Base-by-base conservation (phyloP, 2,888 invertebrate species). In the Apotomis turbidana region DNA sequence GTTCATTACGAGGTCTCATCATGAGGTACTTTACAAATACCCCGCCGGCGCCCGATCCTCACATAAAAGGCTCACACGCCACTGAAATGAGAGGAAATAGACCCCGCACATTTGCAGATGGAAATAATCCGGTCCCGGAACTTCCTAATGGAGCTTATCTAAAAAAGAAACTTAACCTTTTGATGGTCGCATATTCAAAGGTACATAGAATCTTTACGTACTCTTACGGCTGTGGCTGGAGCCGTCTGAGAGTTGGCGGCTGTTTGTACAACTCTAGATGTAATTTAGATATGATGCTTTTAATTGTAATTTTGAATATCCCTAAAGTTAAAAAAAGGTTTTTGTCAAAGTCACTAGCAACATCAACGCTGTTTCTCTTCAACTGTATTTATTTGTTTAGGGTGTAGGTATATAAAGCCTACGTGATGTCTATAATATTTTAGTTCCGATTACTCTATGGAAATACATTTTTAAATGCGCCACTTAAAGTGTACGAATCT, bases 91-190 rank as follows among this genome's bases (percentile, higher is more conserved):
- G 1, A 27, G 5, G 46, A 62, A 69, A 12, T 27, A 63, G 52
- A 12, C 27, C 69, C 49, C 12, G 8, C 52, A 55, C 60, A 61
- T 68, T 49, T 62, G 61, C 13, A 57, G 49, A 38, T 15, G 54
- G 54, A 12, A 46, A 36, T 38, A 44, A 9, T n/a, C 44, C 51
- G 60, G 44, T 3, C 57, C 13, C 13, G 41, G 15, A 58, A 55
- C 27, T 52, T 64, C 41, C 49, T 70, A 64, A 70, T 70, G 52
- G 52, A 27, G 41, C 58, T 64, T 64, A 64, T 57, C 70, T 52
- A 44, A 52, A 64, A 66, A 12, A 55, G 46, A 62, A 57, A 58
- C 59, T n/a, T n/a, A 52, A 64, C 13, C 44, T 41, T 70, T 70
- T 58, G 52, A 44, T 27, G 58, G 52, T 44, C 10, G 27, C 1